phyloP scores from a whole-genome alignment of 2,113 vertebrate genomes.

The Rhinichthys klamathensis region DNA sequence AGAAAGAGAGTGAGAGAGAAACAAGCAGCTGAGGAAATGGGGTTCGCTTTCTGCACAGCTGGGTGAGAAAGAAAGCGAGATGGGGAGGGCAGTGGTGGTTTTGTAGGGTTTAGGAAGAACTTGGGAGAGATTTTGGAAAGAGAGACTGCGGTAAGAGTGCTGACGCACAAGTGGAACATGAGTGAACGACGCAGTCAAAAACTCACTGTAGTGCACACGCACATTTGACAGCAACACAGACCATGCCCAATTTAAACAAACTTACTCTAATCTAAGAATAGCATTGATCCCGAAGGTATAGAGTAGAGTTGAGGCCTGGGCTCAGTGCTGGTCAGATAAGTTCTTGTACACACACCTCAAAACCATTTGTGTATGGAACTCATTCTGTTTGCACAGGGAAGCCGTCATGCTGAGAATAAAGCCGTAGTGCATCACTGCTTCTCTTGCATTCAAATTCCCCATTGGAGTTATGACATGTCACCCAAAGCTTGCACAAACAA shows the following conservation, averaged over 20 bases:
- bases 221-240: not conserved
- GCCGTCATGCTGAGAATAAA: not conserved
- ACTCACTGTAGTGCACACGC: not conserved
- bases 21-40: conserved; percentile 36
- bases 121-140: conserved; percentile 45
- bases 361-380: not conserved
- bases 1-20: conserved; percentile 20
- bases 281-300: not conserved
- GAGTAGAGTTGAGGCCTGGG: not conserved
- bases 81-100: not conserved
- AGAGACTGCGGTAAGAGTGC: conserved; percentile 41
- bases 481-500: not conserved
- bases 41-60: conserved; percentile 33
- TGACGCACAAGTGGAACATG: conserved; percentile 49
- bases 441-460: not conserved
- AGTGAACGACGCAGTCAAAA: conserved; percentile 13
- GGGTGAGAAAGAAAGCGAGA: conserved; percentile 26
- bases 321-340: not conserved
- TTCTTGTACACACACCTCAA: not conserved
- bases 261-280: not conserved
- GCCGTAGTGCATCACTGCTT: not conserved
- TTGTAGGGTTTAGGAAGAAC: conserved; percentile 23
- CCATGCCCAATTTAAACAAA: not conserved
- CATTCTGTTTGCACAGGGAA: not conserved
- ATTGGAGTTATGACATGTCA: not conserved